Percentiles rank a stretch among this genome's conserved stretches.
phyloP scores from a whole-genome alignment of 2,113 vertebrate species.

The Coturnix japonica region DNA sequence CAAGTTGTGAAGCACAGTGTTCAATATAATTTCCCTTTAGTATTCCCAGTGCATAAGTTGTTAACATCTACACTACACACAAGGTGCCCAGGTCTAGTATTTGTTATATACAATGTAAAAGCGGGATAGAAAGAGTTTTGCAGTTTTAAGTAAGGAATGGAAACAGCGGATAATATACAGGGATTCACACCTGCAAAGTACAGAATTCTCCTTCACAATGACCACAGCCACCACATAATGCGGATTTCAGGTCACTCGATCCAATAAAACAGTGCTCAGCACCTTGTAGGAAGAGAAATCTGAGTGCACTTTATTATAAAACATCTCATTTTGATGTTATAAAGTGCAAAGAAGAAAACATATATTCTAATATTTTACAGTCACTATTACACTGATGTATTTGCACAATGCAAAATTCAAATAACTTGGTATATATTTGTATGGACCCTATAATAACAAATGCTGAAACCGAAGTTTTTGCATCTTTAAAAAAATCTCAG shows the following conservation, averaged over 20 bases:
- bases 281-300: conserved; percentile 43
- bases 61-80: conserved; percentile 37
- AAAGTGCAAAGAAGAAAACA: conserved; percentile 74
- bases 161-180: conserved; percentile 68
- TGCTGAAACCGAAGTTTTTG: conserved; percentile 6
- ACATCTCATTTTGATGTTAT: conserved; percentile 44
- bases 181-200: conserved; percentile 49
- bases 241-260: conserved; percentile 27
- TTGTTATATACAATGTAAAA: conserved; percentile 58
- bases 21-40: conserved; percentile 67
- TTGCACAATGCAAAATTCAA: conserved; percentile 67
- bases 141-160: conserved; percentile 46
- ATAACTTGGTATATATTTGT: conserved; percentile 46
- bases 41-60: conserved; percentile 61
- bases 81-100: conserved; percentile 54
- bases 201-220: conserved; percentile 56
- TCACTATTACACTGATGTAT: conserved; percentile 52
- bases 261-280: conserved; percentile 54
- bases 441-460: conserved; percentile 42
- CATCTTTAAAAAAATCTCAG: conserved; percentile 53
- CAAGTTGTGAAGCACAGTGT: conserved; percentile 78
- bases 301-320: conserved; percentile 69
- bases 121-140: conserved; percentile 58
- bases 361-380: conserved; percentile 66
- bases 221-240: conserved; percentile 1